A percentile compares a stretch with the other conserved stretches of the same genome.
Conservation (phyloP, 1,140 invertebrate species). For the Geopemphigus sp. region DNA sequence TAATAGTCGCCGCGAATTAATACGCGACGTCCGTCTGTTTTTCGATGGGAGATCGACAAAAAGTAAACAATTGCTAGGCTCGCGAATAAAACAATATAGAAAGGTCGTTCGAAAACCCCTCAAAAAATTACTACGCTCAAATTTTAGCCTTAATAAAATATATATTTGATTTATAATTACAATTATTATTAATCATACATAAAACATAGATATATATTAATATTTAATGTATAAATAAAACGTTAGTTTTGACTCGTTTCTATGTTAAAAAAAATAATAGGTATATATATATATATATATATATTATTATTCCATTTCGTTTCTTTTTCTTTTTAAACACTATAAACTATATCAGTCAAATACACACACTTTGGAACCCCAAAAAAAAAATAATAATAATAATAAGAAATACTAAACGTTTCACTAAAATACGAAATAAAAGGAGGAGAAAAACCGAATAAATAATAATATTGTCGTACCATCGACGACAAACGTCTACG, state of each 20-base stretch:
- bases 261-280: conserved; percentile 36
- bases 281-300: no score
- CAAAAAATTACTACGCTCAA: no score
- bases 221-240: conserved; percentile 43
- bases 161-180: conserved; percentile 30
- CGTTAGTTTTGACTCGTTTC: conserved; percentile 31
- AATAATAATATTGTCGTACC: conserved; percentile 21
- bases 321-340: not conserved
- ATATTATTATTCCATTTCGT: not conserved
- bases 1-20: no score
- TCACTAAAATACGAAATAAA: conserved; percentile 1
- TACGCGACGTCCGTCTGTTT: no score
- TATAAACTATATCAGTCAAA: conserved; percentile 48
- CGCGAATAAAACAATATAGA: no score
- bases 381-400: not conserved
- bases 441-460: conserved; percentile 27
- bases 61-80: no score
- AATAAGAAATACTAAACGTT: not conserved
- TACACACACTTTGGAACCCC: conserved; percentile 33
- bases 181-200: conserved; percentile 26
- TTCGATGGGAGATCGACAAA: no score
- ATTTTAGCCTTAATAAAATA: conserved; percentile 22
- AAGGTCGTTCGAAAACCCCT: no score
- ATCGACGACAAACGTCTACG: conserved; percentile 12
- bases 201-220: conserved; percentile 23